These are phyloP conservation scores for Idaea biselata DNA, from an alignment of 2,888 invertebrate species.

Conservation along the genomic window DNA sequence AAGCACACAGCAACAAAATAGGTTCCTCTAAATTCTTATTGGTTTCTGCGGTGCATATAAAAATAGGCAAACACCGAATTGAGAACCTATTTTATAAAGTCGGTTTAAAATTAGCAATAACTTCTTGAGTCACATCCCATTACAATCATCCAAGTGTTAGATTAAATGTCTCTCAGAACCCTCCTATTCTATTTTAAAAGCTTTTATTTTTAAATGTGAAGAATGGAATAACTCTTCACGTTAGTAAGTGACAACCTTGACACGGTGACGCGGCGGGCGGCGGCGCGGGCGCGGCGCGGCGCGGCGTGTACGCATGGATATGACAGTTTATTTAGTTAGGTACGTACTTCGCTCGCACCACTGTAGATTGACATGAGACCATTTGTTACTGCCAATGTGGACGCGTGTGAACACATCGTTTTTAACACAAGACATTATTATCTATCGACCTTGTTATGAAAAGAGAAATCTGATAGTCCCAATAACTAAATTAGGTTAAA, in stretches of 20 bases:
- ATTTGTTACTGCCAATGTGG: background rate
- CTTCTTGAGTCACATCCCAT: too few relatives aligned
- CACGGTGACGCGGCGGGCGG: background rate
- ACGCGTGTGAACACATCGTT: background rate
- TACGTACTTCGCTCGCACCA: background rate
- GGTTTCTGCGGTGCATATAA: too few relatives aligned
- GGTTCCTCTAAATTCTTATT: too few relatives aligned
- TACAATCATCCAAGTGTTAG: too few relatives aligned
- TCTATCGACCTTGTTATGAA: too few relatives aligned
- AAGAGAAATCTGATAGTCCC: too few relatives aligned
- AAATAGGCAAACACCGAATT: too few relatives aligned
- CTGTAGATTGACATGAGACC: background rate
- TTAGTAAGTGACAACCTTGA: background rate
- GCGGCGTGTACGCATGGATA: background rate
- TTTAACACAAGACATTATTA: background rate
- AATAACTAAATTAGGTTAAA: too few relatives aligned
- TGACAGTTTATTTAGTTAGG: background rate
- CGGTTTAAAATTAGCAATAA: too few relatives aligned
- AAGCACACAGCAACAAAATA: too few relatives aligned
- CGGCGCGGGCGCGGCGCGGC: background rate
- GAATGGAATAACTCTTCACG: background rate
- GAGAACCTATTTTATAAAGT: too few relatives aligned
- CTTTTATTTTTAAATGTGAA: background rate
- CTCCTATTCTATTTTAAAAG: background rate
- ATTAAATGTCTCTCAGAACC: background rate